Evolutionary conservation across 2,797 vertebrate species (phyloP).

Genomic region (Mormyrus proboscirostris): DNA sequence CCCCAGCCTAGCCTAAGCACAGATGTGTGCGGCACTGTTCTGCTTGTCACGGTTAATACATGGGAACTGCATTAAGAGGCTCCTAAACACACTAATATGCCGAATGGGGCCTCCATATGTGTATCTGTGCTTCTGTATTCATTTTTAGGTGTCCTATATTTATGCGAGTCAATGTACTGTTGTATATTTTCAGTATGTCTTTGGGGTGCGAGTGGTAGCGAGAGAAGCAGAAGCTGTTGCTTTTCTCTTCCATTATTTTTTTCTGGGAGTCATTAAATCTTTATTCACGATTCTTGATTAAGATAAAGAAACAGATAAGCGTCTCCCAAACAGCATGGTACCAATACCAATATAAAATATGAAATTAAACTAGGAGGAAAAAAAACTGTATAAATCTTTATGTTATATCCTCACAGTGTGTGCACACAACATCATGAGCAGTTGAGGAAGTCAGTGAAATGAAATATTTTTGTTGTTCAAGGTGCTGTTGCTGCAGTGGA

Average conservation of each 20-base stretch:
- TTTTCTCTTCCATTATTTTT: not conserved
- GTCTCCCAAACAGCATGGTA: not conserved
- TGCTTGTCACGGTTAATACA: conserved; percentile 45
- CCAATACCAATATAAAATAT: not conserved
- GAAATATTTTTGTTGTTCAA: not conserved
- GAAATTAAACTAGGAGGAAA: not conserved
- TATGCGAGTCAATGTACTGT: not conserved
- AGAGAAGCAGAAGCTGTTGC: not conserved
- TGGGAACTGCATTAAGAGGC: conserved; percentile 17
- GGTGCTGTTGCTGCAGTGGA: not conserved
- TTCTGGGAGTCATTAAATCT: not conserved
- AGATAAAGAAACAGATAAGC: not conserved
- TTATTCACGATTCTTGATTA: not conserved
- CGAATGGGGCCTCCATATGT: not conserved
- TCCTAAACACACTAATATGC: not conserved
- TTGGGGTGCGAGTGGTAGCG: not conserved
- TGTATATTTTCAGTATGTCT: not conserved
- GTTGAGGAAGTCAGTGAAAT: not conserved
- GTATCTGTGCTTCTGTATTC: not conserved
- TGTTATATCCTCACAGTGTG: not conserved
- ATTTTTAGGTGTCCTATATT: not conserved
- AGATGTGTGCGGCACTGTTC: conserved; percentile 39
- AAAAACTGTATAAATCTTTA: not conserved
- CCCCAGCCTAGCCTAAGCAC: not conserved
- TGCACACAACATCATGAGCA: not conserved